A percentile compares a stretch with the other conserved stretches of the same genome.
Evolutionary conservation across 1,140 invertebrate species (phyloP).

Genomic region (Oscheius sp.): DNA sequence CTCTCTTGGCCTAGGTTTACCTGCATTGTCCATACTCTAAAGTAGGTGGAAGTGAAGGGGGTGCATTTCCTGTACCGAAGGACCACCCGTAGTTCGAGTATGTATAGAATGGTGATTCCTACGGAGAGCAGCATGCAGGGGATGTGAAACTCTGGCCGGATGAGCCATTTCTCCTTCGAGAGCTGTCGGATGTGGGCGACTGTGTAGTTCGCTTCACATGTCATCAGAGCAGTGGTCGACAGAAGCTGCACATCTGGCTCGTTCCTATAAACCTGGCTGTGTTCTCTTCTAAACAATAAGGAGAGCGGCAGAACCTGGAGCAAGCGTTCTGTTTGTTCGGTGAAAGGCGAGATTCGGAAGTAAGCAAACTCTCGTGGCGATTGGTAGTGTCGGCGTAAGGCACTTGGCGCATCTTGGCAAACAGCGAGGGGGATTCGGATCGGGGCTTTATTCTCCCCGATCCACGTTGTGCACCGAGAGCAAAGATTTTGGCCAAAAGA

Average conservation of each 20-base stretch:
- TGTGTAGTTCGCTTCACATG: constrained; percentile 5
- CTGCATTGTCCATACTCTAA: constrained; percentile 1
- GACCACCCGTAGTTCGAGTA: not conserved
- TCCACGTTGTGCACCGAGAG: too few species aligned
- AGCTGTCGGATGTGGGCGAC: not conserved
- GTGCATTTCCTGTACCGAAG: not conserved
- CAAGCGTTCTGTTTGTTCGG: not conserved
- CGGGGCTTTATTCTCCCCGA: too few species aligned
- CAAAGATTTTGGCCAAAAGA: too few species aligned
- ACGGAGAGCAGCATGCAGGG: not conserved
- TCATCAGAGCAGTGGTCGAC: not conserved
- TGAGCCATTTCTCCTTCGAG: not conserved
- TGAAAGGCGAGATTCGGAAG: not conserved
- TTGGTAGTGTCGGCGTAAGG: not conserved
- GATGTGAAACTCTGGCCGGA: not conserved
- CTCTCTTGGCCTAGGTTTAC: not conserved
- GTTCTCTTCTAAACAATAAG: not conserved
- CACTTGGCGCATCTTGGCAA: not conserved
- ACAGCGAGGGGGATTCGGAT: too few species aligned
- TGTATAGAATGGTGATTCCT: not conserved
- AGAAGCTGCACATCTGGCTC: not conserved
- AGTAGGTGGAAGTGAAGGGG: not conserved
- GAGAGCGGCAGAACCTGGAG: not conserved
- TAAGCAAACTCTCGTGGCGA: not conserved
- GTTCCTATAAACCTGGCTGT: not conserved